Conservation (phyloP, 2,113 vertebrate genomes). For the Aix galericulata region DNA sequence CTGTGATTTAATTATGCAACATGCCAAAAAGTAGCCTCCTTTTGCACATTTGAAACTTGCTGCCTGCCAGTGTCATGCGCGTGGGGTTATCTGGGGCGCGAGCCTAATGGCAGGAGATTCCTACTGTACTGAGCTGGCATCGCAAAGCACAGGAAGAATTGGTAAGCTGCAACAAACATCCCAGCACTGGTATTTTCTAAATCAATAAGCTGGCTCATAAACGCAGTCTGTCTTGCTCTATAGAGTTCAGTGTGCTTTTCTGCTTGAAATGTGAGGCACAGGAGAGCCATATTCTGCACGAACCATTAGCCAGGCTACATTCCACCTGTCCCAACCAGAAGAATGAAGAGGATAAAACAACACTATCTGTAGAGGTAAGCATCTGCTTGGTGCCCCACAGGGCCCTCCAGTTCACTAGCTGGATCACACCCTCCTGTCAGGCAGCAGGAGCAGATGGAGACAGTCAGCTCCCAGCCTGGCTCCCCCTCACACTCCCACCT, state of each 20-base stretch:
- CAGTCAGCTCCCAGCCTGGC: constrained; percentile 34
- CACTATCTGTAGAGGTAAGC: background rate
- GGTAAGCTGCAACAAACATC: background rate
- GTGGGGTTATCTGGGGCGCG: background rate
- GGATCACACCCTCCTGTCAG: background rate
- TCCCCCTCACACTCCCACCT: constrained; percentile 59
- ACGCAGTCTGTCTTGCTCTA: background rate
- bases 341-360: background rate
- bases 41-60: background rate
- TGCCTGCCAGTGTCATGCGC: background rate
- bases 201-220: constrained; percentile 7
- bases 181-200: background rate
- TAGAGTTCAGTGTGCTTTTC: background rate
- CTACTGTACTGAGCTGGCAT: background rate
- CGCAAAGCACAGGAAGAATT: background rate
- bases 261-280: background rate
- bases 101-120: background rate
- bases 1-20: background rate
- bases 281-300: background rate
- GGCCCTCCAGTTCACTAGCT: background rate
- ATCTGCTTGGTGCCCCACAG: constrained; percentile 17
- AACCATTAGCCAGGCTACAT: background rate
- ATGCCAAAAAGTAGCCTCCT: background rate
- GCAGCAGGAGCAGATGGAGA: constrained; percentile 60
- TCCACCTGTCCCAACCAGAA: background rate